Evolutionary conservation across 2,797 vertebrate genomes (phyloP), one percentile per base, ranked within the genome.

Genomic region (Ctenopoma kingsleyae): DNA sequence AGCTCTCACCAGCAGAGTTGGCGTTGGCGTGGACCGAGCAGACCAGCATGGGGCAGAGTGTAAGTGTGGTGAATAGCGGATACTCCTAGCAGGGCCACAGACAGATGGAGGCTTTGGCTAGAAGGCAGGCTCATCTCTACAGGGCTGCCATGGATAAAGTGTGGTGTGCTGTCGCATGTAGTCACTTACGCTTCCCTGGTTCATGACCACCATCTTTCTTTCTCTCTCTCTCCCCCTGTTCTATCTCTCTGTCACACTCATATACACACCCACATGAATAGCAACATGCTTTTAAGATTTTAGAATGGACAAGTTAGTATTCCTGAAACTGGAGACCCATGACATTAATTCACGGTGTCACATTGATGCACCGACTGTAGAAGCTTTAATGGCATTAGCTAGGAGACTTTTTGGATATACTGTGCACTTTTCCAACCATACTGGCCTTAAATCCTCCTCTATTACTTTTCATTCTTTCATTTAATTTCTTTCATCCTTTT

Each of bases 81-180:
- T 90, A 75, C 83, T 90, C 77, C 85, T 74, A 12, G 65, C 86
- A 87, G 92, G 76, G 90, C 78, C 11, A n/a, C 67, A 84, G 88
- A 88, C 94, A 95, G 93, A 95, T 94, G 94, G 94, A 92, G 81
- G 74, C 85, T 86, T 91, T 93, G 94, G 94, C 90, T 73, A 75
- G 62, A 49, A 25, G 61, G 63, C 75, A 52, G 78, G 76, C 79
- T 82, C 74, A 64, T 83, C 90, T 84, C 91, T 79, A 81, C 91
- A 85, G 92, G 91, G 78, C 76, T 74, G 84, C 92, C 73, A 30
- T 82, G 83, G 90, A 89, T 79, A 73, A 84, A 91, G 85, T 84
- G 84, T 77, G 74, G 81, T 73, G 79, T 49, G 47, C 87, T 93
- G 93, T 92, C 93, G 90, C 86, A 91, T 86, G 32, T 25, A 81